Conservation (phyloP, 2,113 vertebrate genomes). For the Abramis brama region DNA sequence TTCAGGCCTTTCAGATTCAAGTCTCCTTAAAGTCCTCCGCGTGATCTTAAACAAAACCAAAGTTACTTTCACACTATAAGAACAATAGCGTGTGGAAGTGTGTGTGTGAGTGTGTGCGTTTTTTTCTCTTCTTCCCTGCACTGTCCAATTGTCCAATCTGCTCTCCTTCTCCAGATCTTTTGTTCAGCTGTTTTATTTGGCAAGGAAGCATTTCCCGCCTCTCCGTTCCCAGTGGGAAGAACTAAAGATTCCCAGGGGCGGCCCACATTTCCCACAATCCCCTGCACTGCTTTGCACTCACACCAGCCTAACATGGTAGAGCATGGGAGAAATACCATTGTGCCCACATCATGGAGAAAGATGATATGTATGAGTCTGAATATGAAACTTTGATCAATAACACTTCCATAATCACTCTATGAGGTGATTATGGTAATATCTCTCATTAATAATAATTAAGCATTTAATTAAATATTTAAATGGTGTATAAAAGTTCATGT, state of each 20-base stretch:
- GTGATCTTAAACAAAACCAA: background rate
- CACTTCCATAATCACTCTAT: background rate
- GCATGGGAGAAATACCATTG: background rate
- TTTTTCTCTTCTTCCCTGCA: conserved; percentile 28
- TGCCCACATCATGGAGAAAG: conserved; percentile 18
- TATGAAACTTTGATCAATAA: background rate
- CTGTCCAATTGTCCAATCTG: conserved; percentile 26
- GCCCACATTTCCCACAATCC: conserved; percentile 40
- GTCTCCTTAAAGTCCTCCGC: background rate
- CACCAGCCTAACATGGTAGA: conserved; percentile 26
- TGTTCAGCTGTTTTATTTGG: conserved; percentile 63
- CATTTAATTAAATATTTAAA: background rate
- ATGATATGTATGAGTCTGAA: conserved; percentile 4
- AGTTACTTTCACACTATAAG: background rate
- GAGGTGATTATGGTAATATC: background rate
- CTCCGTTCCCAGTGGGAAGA: conserved; percentile 43
- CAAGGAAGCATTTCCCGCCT: conserved; percentile 57
- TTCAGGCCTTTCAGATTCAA: background rate
- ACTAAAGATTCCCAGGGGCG: conserved; percentile 37
- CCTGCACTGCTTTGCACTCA: conserved; percentile 15
- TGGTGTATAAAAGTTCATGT: too few species aligned
- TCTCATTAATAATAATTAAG: background rate
- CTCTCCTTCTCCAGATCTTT: conserved; percentile 43
- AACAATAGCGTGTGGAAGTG: conserved; percentile 23
- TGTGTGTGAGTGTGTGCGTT: conserved; percentile 33